Evolutionary conservation across 2,888 invertebrate genomes (phyloP).

Genomic region (Agrochola lota): DNA sequence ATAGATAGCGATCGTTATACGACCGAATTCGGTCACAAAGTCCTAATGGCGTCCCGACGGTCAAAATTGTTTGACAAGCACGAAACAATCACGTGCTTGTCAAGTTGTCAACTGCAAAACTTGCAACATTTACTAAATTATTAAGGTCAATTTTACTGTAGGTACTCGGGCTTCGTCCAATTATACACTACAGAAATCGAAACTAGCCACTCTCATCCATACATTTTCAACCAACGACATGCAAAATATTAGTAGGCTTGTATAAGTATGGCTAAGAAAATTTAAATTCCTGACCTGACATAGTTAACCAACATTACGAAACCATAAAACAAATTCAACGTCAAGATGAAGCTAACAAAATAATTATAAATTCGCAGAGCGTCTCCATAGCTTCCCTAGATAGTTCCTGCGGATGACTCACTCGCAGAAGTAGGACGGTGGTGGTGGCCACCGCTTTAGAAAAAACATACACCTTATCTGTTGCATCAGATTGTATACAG

Average conservation of each 20-base stretch:
- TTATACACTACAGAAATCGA: background rate
- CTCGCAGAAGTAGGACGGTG: slow-evolving; percentile 86
- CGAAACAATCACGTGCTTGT: no score
- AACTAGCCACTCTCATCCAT: background rate
- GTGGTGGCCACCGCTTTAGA: slow-evolving; percentile 84
- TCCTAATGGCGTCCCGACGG: no score
- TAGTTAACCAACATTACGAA: background rate
- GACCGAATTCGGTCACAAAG: no score
- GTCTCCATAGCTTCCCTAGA: slow-evolving; percentile 75
- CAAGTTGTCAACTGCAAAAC: no score
- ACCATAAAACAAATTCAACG: background rate
- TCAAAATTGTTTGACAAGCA: no score
- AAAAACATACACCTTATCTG: slow-evolving; percentile 87
- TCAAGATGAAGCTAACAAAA: background rate
- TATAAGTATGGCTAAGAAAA: background rate
- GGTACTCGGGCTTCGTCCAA: background rate
- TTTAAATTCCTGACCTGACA: background rate
- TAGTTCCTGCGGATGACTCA: slow-evolving; percentile 81
- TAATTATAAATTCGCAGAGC: slow-evolving; percentile 52
- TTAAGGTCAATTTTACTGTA: background rate
- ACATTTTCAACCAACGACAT: background rate
- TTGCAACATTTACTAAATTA: background rate
- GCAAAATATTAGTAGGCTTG: background rate
- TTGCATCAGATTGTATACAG: slow-evolving; percentile 88
- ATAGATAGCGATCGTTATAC: no score